Evolutionary conservation across 2,888 invertebrate genomes (phyloP).

Genomic region (Pelosia muscerda): DNA sequence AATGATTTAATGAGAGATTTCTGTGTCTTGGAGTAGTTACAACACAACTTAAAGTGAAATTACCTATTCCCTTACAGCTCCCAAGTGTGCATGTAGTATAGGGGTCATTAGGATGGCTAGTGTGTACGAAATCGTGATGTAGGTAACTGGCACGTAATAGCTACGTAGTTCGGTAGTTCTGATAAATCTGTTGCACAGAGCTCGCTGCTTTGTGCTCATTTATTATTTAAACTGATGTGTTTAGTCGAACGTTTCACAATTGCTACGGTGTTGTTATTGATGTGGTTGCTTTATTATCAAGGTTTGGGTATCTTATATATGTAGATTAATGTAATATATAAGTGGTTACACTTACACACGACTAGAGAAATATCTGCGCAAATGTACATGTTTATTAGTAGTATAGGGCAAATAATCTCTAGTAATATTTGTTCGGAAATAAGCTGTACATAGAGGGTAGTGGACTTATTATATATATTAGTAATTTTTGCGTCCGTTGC

Average conservation of each 20-base stretch:
- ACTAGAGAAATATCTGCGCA: too few relatives aligned
- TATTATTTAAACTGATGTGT: constrained; percentile 38
- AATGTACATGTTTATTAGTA: too few relatives aligned
- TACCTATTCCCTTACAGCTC: constrained; percentile 26
- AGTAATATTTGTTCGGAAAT: too few relatives aligned
- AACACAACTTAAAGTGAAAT: constrained; percentile 18
- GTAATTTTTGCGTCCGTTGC: too few relatives aligned
- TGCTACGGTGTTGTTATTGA: constrained; percentile 10
- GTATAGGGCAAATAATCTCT: too few relatives aligned
- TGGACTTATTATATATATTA: too few relatives aligned
- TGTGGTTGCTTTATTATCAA: background rate
- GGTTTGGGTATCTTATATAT: background rate
- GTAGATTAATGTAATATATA: background rate
- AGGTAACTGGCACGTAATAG: constrained; percentile 30
- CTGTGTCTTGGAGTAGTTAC: background rate
- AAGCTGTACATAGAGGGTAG: too few relatives aligned
- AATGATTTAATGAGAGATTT: background rate
- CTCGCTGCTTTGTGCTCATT: constrained; percentile 28
- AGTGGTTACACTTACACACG: background rate
- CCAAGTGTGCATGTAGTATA: constrained; percentile 23
- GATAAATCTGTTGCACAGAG: constrained; percentile 35
- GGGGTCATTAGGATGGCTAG: constrained; percentile 35
- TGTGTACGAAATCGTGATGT: constrained; percentile 31
- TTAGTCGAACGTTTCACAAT: constrained; percentile 26
- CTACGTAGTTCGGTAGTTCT: constrained; percentile 35